Percentiles rank a stretch among this genome's conserved stretches.
Conservation (phyloP, 2,888 invertebrate species). For the Liposcelis brunnea region DNA sequence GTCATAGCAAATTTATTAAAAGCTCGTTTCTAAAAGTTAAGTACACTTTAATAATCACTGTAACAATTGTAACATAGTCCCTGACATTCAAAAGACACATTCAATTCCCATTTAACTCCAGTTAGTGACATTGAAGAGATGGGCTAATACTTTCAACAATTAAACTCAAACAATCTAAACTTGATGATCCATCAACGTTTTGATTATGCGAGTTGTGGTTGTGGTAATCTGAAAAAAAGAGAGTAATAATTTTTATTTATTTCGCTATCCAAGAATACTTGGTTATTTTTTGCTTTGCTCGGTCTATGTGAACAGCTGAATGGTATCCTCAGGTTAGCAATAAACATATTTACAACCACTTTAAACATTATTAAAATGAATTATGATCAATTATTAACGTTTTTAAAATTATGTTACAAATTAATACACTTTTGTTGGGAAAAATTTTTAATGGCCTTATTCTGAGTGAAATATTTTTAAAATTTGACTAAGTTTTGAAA, state of each 20-base stretch:
- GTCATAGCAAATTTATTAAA: no score
- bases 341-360: no score
- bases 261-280: no score
- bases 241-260: neutral
- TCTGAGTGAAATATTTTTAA: neutral
- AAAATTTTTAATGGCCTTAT: slow-evolving; percentile 1
- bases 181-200: slow-evolving; percentile 25
- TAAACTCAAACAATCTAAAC: slow-evolving; percentile 46
- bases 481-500: neutral
- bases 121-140: slow-evolving; percentile 2
- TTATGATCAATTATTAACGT: neutral
- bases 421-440: neutral
- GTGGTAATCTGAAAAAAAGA: slow-evolving; percentile 2
- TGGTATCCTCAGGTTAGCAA: no score
- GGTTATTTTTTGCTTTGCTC: no score
- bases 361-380: neutral
- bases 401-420: neutral
- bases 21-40: no score
- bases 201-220: neutral
- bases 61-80: no score
- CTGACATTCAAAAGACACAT: no score
- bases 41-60: no score
- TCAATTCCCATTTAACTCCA: no score
- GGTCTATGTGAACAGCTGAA: no score
- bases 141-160: slow-evolving; percentile 49